A percentile compares a stretch with the other conserved stretches of the same genome.
phyloP scores from a whole-genome alignment of 2,113 vertebrate genomes.

The Nannospalax galili region DNA sequence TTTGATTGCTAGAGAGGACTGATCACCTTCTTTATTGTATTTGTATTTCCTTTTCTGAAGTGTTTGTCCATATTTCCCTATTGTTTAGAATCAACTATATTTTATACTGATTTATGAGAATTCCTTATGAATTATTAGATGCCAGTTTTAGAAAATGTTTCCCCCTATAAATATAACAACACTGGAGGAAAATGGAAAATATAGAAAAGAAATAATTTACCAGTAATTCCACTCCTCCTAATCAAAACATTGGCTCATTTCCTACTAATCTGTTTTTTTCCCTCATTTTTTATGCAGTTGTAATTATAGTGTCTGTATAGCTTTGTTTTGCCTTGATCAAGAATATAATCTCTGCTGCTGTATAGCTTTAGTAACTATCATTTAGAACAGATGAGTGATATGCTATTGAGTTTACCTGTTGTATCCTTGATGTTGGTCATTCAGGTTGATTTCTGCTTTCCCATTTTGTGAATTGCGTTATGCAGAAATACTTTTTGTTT shows the following conservation, averaged over 20 bases:
- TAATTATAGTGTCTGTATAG: background rate
- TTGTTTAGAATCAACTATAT: background rate
- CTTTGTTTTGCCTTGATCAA: background rate
- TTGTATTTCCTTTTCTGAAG: constrained; percentile 41
- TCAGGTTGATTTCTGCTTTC: constrained; percentile 28
- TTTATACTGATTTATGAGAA: constrained; percentile 5
- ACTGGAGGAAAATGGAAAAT: constrained; percentile 36
- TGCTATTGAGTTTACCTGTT: background rate
- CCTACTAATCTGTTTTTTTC: background rate
- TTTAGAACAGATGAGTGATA: background rate
- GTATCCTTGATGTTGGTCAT: constrained; percentile 2
- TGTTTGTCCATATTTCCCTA: background rate
- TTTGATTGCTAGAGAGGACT: constrained; percentile 12
- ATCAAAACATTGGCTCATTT: constrained; percentile 28
- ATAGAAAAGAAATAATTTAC: constrained; percentile 20
- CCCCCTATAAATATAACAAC: background rate
- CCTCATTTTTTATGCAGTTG: constrained; percentile 11
- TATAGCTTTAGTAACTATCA: background rate
- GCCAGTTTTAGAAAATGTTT: background rate
- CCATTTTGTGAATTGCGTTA: constrained; percentile 26
- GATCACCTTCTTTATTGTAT: background rate
- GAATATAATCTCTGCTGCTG: background rate
- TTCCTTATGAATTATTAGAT: constrained; percentile 27
- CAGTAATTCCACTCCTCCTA: background rate
- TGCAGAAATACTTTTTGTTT: background rate